Evolutionary conservation across 2,888 invertebrate genomes (phyloP), one percentile per base, ranked within the genome.

Genomic region (Synergus japonicus): DNA sequence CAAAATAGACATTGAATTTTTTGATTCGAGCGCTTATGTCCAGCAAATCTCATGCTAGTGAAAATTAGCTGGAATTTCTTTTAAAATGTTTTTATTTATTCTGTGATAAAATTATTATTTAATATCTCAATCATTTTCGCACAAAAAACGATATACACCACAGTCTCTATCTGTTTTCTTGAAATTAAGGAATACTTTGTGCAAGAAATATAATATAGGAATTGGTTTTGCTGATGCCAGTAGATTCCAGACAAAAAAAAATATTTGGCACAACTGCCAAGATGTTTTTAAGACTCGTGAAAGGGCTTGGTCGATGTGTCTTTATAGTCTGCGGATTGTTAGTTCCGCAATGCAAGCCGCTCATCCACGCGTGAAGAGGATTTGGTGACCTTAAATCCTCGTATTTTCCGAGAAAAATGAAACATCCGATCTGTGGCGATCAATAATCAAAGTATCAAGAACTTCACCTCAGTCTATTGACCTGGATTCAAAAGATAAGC

Each of bases 261-360:
- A 13, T 22, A 49, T 44, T 69, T 69, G 69, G 69, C 69, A 37
- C 49, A 69, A 37, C 69, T 29, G 69, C 69, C 69, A 69, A 69
- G 49, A 69, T 69, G 49, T 69, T 29, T 69, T 69, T 22, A 49
- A 69, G 69, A 69, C 69, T 49, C 44, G 44, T 29, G 69, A 69
- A 46, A 69, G 44, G 69, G 69, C 29, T 69, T 49, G 69, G 22
- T 29, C 69, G 49, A 49, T 69, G 49, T 69, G 69, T 69, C 69
- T 66, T 66, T 69, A 46, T 49, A 69, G 69, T 69, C 49, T 69
- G 69, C 46, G 49, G 46, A 49, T 69, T 69, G 69, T 69, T 69
- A 69, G 69, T 49, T 69, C 69, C 49, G 49, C 69, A 69, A 13
- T 49, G 29, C 69, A 69, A 69, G 49, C 15, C 49, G 69, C 49